phyloP scores from a whole-genome alignment of 2,797 vertebrate genomes.

The Poeciliopsis presidionis region DNA sequence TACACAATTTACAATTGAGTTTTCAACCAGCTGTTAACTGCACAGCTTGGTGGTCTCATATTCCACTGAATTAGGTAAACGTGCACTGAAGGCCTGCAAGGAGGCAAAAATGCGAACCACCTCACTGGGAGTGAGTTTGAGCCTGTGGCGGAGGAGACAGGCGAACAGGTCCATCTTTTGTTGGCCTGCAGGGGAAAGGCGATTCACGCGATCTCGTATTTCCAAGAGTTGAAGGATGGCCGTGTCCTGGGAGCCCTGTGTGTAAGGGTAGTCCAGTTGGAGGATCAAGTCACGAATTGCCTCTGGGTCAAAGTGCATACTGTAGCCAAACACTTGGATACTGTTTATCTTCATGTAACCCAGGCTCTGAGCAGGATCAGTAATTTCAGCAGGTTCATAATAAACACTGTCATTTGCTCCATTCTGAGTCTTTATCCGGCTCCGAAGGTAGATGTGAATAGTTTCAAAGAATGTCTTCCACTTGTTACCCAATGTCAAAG shows the following conservation, averaged over 20 bases:
- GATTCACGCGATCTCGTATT: conserved; percentile 94
- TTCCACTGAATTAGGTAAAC: conserved; percentile 93
- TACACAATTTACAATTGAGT: conserved; percentile 20
- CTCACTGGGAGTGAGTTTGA: conserved; percentile 94
- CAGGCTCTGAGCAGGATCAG: conserved; percentile 91
- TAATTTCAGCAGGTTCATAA: conserved; percentile 91
- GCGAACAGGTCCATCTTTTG: conserved; percentile 93
- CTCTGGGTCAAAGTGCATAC: conserved; percentile 98
- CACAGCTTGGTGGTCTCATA: conserved; percentile 97
- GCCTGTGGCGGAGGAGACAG: conserved; percentile 93
- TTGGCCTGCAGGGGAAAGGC: conserved; percentile 91
- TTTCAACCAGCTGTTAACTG: conserved; percentile 87
- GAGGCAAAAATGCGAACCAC: conserved; percentile 93
- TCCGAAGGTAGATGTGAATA: conserved; percentile 95
- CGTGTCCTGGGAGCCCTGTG: conserved; percentile 95
- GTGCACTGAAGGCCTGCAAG: conserved; percentile 91
- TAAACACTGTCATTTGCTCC: conserved; percentile 89
- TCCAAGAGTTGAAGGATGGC: conserved; percentile 94
- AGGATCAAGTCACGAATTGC: conserved; percentile 95
- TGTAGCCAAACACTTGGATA: conserved; percentile 98
- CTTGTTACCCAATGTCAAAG: conserved; percentile 93
- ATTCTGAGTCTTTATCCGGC: conserved; percentile 88
- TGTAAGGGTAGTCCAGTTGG: conserved; percentile 96
- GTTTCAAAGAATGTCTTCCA: conserved; percentile 99
- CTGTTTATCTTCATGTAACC: conserved; percentile 99